A percentile compares a stretch with the other conserved stretches of the same genome.
phyloP scores from a whole-genome alignment of 2,113 vertebrate genomes.

The Cinclus cinclus region DNA sequence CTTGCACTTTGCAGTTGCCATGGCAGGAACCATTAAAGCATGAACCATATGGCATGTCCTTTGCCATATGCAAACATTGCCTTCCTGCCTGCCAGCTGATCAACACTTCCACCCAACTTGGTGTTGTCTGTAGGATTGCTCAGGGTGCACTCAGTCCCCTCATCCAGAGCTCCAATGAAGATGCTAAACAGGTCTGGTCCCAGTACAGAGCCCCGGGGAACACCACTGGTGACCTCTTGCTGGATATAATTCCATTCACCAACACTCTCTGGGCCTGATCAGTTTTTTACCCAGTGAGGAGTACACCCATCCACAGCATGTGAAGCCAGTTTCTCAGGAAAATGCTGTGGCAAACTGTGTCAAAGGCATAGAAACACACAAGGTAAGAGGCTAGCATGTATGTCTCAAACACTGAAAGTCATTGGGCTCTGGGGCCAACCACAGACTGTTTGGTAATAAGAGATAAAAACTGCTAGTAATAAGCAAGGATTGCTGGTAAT shows the following conservation, averaged over 20 bases:
- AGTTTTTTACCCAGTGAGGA: background rate
- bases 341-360: background rate
- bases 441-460: background rate
- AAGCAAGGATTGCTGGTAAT: background rate
- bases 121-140: background rate
- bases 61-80: too few species aligned
- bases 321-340: background rate
- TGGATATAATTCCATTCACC: background rate
- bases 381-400: background rate
- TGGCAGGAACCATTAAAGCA: background rate
- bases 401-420: background rate
- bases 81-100: background rate
- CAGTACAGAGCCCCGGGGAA: background rate
- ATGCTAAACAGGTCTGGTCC: background rate
- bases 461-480: background rate
- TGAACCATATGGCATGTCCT: background rate
- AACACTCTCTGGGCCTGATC: background rate
- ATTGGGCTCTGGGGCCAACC: background rate
- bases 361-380: background rate
- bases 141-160: background rate
- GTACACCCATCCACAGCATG: rapidly evolving
- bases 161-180: background rate
- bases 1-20: background rate
- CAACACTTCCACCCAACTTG: background rate
- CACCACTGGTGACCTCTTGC: background rate